These are phyloP conservation scores for Callyntrura guangdongensis DNA, from an alignment of 2,888 invertebrate species.

Conservation along the genomic window DNA sequence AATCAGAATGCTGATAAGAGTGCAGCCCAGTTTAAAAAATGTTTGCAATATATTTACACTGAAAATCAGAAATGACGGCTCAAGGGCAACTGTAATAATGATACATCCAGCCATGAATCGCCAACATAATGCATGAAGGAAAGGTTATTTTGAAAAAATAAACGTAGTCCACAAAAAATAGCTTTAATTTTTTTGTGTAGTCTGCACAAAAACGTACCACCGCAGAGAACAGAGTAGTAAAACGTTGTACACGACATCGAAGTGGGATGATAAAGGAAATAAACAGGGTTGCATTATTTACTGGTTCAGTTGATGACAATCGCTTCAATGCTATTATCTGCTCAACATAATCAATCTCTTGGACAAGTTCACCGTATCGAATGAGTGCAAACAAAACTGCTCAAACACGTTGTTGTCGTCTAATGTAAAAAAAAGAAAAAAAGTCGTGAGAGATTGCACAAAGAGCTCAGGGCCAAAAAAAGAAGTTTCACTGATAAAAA, in stretches of 20 bases:
- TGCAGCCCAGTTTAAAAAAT: background rate
- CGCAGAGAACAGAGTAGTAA: background rate
- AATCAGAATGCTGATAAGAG: background rate
- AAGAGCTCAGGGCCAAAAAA: conserved; percentile 58
- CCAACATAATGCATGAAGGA: background rate
- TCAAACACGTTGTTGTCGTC: background rate
- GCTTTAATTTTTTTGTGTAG: background rate
- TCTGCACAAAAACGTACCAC: background rate
- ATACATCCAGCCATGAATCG: background rate
- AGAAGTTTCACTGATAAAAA: conserved; percentile 59
- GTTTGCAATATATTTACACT: conserved; percentile 22
- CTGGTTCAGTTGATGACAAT: conserved; percentile 44
- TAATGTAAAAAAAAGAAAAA: background rate
- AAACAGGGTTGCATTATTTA: conserved; percentile 5
- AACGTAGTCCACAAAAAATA: background rate
- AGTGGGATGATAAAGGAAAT: background rate
- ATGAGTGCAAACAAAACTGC: conserved; percentile 19
- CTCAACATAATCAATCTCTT: conserved; percentile 41
- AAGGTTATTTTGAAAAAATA: conserved; percentile 37
- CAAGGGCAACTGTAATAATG: conserved; percentile 52
- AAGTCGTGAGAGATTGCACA: conserved; percentile 52
- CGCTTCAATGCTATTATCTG: conserved; percentile 46
- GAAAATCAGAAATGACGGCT: conserved; percentile 56
- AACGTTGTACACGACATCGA: background rate
- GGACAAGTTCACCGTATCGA: conserved; percentile 59